Evolutionary conservation across 2,797 vertebrate genomes (phyloP), one percentile per base, ranked within the genome.

Genomic region (Oreortyx pictus): DNA sequence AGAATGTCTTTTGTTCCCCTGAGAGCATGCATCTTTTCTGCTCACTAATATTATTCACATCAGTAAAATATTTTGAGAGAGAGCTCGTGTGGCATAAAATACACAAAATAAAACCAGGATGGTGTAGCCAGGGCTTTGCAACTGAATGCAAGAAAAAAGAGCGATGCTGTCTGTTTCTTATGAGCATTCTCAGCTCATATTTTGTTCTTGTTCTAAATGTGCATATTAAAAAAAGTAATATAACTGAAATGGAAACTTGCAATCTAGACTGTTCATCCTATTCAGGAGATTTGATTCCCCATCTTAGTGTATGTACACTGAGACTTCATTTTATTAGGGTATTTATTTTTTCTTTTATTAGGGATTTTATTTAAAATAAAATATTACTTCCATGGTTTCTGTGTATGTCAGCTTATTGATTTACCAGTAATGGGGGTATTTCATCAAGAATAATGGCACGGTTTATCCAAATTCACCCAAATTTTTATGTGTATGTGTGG

Each of bases 41-140:
- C 10, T 92, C 50, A 33, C 19, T 95, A 80, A 56, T 82, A 88
- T 71, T 70, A n/a, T 78, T 90, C 44, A 70, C 59, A 35, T 57
- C 25, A 61, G 57, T 62, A 60, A 91, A 88, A 84, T 80, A 84
- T 77, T 79, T 89, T 88, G 54, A 80, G 46, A 29, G 35, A n/a
- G 35, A 96, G 31, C 5, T 62, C 35, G 16, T 37, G 20, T 50
- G 37, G 31, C 47, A 92, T 61, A 71, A 82, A 60, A 7, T 46
- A 27, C 41, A 54, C 19, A 73, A 71, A 94, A 72, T 37, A 70
- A 83, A 89, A 14, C 7, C 57, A 35, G n/a, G 14, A 22, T 84
- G 7, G 6, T 87, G 18, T 16, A 91, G 16, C 19, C 22, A 73
- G 37, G n/a, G 27, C 11, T 65, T 85, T 94, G 29, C 19, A 62